phyloP scores from a whole-genome alignment of 1,140 invertebrate species.

The Bombus waltoni region DNA sequence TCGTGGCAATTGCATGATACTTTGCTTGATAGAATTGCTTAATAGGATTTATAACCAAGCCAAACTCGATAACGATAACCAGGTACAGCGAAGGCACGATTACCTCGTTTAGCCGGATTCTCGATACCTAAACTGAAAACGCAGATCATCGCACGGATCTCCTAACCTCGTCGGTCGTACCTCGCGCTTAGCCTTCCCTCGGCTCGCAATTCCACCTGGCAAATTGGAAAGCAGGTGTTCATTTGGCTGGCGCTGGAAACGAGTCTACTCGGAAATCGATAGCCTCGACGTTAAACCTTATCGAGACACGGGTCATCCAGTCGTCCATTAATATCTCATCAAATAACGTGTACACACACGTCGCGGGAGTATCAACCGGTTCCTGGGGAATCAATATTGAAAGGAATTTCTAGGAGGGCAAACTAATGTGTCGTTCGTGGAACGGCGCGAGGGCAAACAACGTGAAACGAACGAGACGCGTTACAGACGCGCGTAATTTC shows the following conservation, averaged over 20 bases:
- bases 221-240: neutral
- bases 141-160: no score
- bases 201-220: neutral
- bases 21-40: no score
- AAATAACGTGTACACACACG: constrained; percentile 23
- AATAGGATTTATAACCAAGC: no score
- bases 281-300: constrained; percentile 21
- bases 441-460: constrained; percentile 26
- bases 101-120: no score
- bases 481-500: constrained; percentile 38
- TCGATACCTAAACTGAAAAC: no score
- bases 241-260: neutral
- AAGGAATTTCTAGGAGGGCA: constrained; percentile 29
- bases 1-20: no score
- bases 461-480: constrained; percentile 2
- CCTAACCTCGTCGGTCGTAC: neutral
- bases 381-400: constrained; percentile 41
- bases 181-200: neutral
- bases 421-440: constrained; percentile 40
- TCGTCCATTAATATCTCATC: constrained; percentile 43
- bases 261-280: neutral
- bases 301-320: constrained; percentile 10
- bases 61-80: no score
- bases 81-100: no score
- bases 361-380: neutral